A percentile compares a stretch with the other conserved stretches of the same genome.
Conservation (phyloP, 2,797 vertebrate species). For the Tadarida brasiliensis region DNA sequence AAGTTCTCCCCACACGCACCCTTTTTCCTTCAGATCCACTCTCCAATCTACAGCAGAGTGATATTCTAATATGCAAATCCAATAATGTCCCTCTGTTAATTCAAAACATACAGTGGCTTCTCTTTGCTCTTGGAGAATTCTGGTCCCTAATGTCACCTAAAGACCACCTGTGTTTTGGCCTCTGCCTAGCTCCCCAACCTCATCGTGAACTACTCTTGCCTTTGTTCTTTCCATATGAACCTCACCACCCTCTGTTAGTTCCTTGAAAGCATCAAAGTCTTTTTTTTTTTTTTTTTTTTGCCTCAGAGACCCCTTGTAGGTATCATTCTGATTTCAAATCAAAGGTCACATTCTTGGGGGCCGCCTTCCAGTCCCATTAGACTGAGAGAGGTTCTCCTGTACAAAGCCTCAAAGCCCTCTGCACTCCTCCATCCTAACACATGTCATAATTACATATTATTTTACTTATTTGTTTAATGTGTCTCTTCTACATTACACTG, state of each 20-base stretch:
- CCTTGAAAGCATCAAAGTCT: background rate
- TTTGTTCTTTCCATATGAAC: background rate
- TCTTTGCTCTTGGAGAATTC: background rate
- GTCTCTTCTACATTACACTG: background rate
- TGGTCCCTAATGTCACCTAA: background rate
- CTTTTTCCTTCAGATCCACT: background rate
- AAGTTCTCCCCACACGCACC: background rate
- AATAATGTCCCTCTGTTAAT: background rate
- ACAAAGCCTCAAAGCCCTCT: background rate
- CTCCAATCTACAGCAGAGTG: background rate
- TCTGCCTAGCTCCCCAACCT: background rate
- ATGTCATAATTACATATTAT: background rate
- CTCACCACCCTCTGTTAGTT: background rate
- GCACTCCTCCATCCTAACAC: background rate
- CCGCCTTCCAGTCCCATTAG: background rate
- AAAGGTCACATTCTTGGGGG: background rate
- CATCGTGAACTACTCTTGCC: background rate
- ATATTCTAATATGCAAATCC: background rate
- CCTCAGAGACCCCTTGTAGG: background rate
- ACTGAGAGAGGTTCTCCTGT: background rate
- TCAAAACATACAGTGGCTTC: background rate
- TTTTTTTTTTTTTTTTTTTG: background rate
- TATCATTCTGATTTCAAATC: constrained; percentile 31
- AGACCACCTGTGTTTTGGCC: background rate
- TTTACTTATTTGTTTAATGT: constrained; percentile 2